phyloP scores from a whole-genome alignment of 2,888 invertebrate species.

The Drosophila kanekoi region DNA sequence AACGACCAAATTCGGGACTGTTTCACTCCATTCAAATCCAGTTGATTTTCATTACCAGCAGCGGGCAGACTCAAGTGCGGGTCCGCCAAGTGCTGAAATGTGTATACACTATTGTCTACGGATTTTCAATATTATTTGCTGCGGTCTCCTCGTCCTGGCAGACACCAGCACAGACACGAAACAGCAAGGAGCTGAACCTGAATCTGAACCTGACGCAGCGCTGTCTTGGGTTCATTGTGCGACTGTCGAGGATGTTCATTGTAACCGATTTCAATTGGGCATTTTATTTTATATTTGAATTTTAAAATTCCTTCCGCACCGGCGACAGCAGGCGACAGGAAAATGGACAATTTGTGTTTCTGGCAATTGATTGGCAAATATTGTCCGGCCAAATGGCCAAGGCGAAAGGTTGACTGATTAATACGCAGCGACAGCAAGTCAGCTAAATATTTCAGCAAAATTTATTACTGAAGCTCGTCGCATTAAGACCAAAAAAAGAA shows the following conservation, averaged over 20 bases:
- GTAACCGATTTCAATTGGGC: slow-evolving; percentile 83
- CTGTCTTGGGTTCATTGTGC: slow-evolving; percentile 69
- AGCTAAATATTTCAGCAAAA: slow-evolving; percentile 18
- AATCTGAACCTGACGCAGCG: slow-evolving; percentile 30
- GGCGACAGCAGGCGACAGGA: slow-evolving; percentile 80
- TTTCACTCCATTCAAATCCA: slow-evolving; percentile 73
- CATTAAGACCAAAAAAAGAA: neutral
- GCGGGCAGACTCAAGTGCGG: slow-evolving; percentile 45
- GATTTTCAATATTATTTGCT: slow-evolving; percentile 79
- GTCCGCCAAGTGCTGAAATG: slow-evolving; percentile 56
- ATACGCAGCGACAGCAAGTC: slow-evolving; percentile 71
- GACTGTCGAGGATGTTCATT: slow-evolving; percentile 70
- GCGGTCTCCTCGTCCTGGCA: slow-evolving; percentile 54
- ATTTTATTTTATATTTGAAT: slow-evolving; percentile 83
- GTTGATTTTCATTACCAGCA: slow-evolving; percentile 79
- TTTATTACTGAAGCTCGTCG: slow-evolving; percentile 5
- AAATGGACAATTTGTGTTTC: slow-evolving; percentile 85
- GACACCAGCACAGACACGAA: slow-evolving; percentile 6
- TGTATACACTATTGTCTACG: slow-evolving; percentile 78
- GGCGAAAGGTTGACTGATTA: slow-evolving; percentile 77
- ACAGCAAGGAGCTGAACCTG: slow-evolving; percentile 32
- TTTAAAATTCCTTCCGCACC: slow-evolving; percentile 83
- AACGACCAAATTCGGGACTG: slow-evolving; percentile 75
- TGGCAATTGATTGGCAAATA: slow-evolving; percentile 85
- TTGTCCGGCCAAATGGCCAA: slow-evolving; percentile 70